phyloP scores from a whole-genome alignment of 2,888 invertebrate genomes.

The Sympetrum striolatum region DNA sequence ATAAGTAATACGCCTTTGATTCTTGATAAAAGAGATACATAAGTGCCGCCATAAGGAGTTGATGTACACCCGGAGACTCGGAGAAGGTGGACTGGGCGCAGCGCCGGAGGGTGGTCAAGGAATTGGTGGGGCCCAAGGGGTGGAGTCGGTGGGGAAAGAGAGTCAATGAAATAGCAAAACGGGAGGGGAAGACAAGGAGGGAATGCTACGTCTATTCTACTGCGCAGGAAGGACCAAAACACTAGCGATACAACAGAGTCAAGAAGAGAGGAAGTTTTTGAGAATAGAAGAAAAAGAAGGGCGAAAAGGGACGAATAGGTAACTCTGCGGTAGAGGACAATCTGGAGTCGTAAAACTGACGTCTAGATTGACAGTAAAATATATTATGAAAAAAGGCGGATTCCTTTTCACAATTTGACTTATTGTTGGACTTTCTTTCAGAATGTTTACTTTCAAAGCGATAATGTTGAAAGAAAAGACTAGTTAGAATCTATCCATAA shows the following conservation, averaged over 20 bases:
- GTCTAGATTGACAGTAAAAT: too few relatives aligned
- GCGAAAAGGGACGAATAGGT: not conserved
- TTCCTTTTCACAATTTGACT: too few relatives aligned
- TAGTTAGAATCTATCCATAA: too few relatives aligned
- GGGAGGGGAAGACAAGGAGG: not conserved
- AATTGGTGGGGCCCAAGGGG: not conserved
- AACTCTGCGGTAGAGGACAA: too few relatives aligned
- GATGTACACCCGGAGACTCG: conserved; percentile 31
- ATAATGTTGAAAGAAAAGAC: too few relatives aligned
- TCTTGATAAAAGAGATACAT: conserved; percentile 43
- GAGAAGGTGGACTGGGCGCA: not conserved
- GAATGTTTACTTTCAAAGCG: too few relatives aligned
- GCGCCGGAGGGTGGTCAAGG: not conserved
- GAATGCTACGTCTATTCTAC: not conserved
- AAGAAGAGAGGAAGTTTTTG: not conserved
- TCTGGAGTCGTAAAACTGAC: too few relatives aligned
- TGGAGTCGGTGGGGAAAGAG: not conserved
- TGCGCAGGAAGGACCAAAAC: not conserved
- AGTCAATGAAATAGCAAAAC: too few relatives aligned
- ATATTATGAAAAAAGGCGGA: too few relatives aligned
- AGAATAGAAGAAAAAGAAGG: not conserved
- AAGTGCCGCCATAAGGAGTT: conserved; percentile 37
- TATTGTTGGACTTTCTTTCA: too few relatives aligned
- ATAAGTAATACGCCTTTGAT: conserved; percentile 43
- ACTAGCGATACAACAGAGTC: not conserved